Evolutionary conservation across 2,113 vertebrate species (phyloP), one percentile per base, ranked within the genome.

Genomic region (Columba livia): DNA sequence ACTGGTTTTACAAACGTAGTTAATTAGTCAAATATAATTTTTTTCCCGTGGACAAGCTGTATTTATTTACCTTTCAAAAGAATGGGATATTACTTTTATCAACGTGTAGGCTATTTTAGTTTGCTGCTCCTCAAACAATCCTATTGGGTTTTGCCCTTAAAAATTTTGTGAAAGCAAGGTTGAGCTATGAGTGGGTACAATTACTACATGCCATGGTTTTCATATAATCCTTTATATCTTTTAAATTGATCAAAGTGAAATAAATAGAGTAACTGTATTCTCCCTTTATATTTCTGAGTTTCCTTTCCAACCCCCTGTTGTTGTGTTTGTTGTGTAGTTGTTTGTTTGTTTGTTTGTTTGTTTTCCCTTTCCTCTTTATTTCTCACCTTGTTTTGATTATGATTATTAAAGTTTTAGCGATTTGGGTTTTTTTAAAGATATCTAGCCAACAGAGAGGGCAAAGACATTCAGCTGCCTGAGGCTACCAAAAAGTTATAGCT

Each of bases 301-400:
- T 66, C 44, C 3, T 3, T 74, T 87, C 19, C 67, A 9, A 47
- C 57, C 4, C 9, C 18, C 7, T 38, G 7, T 15, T 50, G 14
- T 47, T 31, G 36, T 6, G 6, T 17, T 5, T 34, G 9, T 26
- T 34, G 38, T 7, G 0, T 21, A 47, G 13, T 48, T 69, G 15
- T 31, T 5, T 7, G 0, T 21, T 21, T 19, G 13, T 48, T 69
- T 10, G 24, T 5, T 61, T 23, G 20, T 7, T 21, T 34, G 11
- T 26, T 51, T 4, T 6, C 5, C 5, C 6, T 4, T 23, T 15
- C 1, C 1, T 26, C 15, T 47, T 51, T 38, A 32, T 67, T 48
- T 83, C 14, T 86, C 11, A 4, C 9, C 15, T 69, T 60, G 10
- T 18, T 84, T 84, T 87, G 21, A n/a, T 87, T 51, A 40, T 16